Evolutionary conservation across 2,888 invertebrate genomes (phyloP), one percentile per base, ranked within the genome.

Genomic region (Loripinus fragilis): DNA sequence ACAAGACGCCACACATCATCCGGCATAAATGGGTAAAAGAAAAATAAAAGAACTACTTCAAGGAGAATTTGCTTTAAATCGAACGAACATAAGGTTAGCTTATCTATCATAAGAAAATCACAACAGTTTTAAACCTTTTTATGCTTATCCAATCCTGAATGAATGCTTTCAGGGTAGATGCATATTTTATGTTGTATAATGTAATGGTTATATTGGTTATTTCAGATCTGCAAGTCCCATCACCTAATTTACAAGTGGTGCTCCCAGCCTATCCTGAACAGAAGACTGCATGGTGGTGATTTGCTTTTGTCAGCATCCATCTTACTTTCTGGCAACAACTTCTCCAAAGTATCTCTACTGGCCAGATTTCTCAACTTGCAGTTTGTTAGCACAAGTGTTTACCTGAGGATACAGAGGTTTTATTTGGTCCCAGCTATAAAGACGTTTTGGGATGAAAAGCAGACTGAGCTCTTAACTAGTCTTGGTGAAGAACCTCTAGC

Each of bases 201-300:
- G n/a, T n/a, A n/a, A n/a, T n/a, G n/a, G n/a, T n/a, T n/a, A n/a
- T n/a, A n/a, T n/a, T n/a, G n/a, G n/a, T n/a, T 52, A n/a, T 76
- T 69, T 42, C 38, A 78, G 72, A 60, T 73, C 8, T 77, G 77
- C 52, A 17, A 28, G 12, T 42, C 55, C 20, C 35, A 52, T 2
- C 72, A 72, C 35, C 0, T 42, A 28, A 33, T 38, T 2, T 15
- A 67, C 7, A 35, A 42, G 23, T 77, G 77, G 77, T 77, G 72
- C 45, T 38, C 67, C 15, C 73, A 73, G 41, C 73, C 77, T 15
- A 30, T 68, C 17, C 25, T 76, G 67, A 76, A 76, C 33, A 66
- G 68, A 23, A 30, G 67, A 25, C 12, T 76, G 20, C 68, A 52
- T 20, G 23, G 38, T 60, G 68, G 71, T 7, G 76, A 76, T 30